Base-by-base conservation (phyloP, 2,888 invertebrate species). In the Caenorhabditis sp. region DNA sequence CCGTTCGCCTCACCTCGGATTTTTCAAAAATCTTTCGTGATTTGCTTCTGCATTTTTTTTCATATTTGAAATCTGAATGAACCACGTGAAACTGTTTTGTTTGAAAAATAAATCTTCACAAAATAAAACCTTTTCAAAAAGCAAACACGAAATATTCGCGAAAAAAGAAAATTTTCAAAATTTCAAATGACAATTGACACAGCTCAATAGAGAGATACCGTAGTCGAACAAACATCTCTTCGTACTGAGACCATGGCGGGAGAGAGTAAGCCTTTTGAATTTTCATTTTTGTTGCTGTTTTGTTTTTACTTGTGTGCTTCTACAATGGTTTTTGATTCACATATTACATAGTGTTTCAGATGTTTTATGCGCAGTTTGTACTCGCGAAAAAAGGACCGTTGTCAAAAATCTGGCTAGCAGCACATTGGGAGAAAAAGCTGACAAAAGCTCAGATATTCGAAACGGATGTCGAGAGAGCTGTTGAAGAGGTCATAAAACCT, bases 361-460 rank as follows among this genome's bases (percentile, higher is more conserved):
- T 75, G 75, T 75, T 75, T 52, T 75, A 70, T 49, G 75, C 75
- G n/a, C 75, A 70, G 26, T 70, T 70, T 25, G 62, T 75, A 12
- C 64, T 75, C 1, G 70, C 75, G 17, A 75, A 70, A 25, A 75
- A 97, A 89, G 99, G 99, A 89, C 97, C 97, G 36, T 89, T 99
- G 91, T 97, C 97, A n/a, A 92, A 96, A 88, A 96, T 99, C 89
- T 99, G 99, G 99, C 91, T 99, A 87, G 99, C 99, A 67, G 99
- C 97, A 82, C 97, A 99, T 90, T 99, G 99, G 99, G 99, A 99
- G 89, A 97, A 97, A 89, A 99, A 99, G 89, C 91, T 99, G 65
- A 97, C 99, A 5, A 97, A 97, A 89, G 97, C 97, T 70, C 97
- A 99, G 91, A 97, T 99, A 59, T 97, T 96, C 89, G 97, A 99